A percentile compares a stretch with the other conserved stretches of the same genome.
Evolutionary conservation across 2,797 vertebrate genomes (phyloP).

Genomic region (Mus spretus): DNA sequence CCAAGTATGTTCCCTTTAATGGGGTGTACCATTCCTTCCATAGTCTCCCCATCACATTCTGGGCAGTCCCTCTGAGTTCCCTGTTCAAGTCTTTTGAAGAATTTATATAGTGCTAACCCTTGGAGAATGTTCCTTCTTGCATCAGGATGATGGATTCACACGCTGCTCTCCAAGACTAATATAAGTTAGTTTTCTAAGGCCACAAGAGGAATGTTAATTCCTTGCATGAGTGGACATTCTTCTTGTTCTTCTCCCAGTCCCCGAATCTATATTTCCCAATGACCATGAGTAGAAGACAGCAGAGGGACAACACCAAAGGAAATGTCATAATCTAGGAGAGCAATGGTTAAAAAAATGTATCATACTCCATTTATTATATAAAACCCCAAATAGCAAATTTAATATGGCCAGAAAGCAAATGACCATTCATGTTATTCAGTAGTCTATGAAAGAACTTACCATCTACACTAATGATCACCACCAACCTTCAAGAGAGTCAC

Average conservation of each 20-base stretch:
- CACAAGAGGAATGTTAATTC: not conserved
- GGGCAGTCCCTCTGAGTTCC: not conserved
- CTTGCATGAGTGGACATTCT: not conserved
- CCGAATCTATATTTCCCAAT: not conserved
- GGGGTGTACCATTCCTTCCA: not conserved
- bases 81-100: not conserved
- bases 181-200: not conserved
- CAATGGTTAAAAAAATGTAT: not conserved
- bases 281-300: not conserved
- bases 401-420: not conserved
- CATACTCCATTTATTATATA: not conserved
- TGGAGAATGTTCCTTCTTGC: not conserved
- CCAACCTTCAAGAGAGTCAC: not conserved
- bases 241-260: not conserved
- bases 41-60: not conserved
- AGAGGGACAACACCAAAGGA: not conserved
- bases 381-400: not conserved
- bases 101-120: not conserved
- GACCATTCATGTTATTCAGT: not conserved
- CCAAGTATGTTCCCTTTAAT: not conserved
- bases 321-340: not conserved
- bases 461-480: not conserved
- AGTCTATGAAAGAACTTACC: not conserved
- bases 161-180: rapidly evolving
- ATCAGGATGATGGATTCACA: not conserved